Base-by-base conservation (phyloP, 2,113 vertebrate genomes). In the Butorides virescens region DNA sequence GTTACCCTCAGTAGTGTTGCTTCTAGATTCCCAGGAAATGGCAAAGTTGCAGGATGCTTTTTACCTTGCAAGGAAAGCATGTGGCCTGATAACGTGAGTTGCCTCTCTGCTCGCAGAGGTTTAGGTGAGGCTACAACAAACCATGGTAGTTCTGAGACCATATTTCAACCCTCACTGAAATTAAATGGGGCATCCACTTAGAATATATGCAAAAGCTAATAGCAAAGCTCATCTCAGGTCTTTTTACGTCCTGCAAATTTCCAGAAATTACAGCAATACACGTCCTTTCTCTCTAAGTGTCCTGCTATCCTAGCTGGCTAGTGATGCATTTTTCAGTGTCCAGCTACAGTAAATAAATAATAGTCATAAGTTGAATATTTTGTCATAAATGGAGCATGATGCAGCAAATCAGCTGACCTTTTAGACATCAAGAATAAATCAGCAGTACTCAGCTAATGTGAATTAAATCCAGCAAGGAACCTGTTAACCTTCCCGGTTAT, bases 31-130 rank as follows among this genome's bases (percentile, higher is more conserved):
- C 55, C 25, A 70, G 49, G n/a, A 70, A 70, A 32, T 14, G 15
- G 39, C 47, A 32, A 44, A 84, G 61, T 32, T 74, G 20, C 55
- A 86, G 74, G 29, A 47, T 75, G 42, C 26, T 70, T 87, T 87
- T 68, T 56, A 42, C 29, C 34, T 26, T 74, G 47, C 10, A 47
- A 37, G 39, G n/a, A 80, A 68, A 15, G 4, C 15, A 15, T 44
- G 26, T 49, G 62, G n/a, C 55, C 17, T 1, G 1, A 53, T n/a
- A 32, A 32, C 0, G 1, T 2, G 18, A 81, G 39, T 61, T 92
- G 55, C 13, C 22, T 42, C 25, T 68, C 32, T 29, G 21, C 76
- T 50, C 56, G 22, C 68, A 75, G 47, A 87, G 32, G 30, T 70
- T 87, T 70, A 68, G 26, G 14, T 81, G 55, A 49, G 47, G 47